These are phyloP conservation scores for Heterotis niloticus DNA, from an alignment of 2,113 vertebrate species.

Conservation along the genomic window DNA sequence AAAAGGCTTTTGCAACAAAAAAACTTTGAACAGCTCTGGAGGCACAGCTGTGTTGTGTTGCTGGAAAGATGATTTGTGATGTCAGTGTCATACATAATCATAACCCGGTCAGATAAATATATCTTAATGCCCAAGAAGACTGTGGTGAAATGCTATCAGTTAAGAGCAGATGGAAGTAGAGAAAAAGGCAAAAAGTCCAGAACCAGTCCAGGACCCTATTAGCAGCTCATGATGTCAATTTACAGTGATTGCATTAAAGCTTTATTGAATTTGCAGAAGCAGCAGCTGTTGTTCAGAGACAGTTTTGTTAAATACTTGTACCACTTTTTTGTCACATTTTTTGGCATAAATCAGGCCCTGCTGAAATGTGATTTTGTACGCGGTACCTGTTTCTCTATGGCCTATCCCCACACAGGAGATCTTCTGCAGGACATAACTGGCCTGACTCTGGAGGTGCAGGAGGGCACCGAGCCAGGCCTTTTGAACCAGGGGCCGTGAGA, in stretches of 20 bases:
- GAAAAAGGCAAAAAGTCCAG: background rate
- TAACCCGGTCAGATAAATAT: no score
- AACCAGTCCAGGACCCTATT: background rate
- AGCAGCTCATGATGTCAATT: background rate
- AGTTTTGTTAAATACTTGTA: no score
- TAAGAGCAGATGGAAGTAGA: background rate
- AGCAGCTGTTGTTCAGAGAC: background rate
- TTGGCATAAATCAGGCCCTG: no score
- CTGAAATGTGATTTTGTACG: no score
- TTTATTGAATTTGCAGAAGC: background rate
- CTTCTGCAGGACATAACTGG: conserved; percentile 53
- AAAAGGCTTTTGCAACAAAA: no score
- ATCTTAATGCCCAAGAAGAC: background rate
- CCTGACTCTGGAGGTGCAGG: conserved; percentile 36
- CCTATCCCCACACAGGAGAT: conserved; percentile 29
- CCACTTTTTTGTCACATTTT: no score
- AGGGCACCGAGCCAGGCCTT: conserved; percentile 15
- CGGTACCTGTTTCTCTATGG: background rate
- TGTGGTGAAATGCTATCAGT: background rate
- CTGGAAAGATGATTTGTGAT: no score
- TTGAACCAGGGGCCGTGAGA: conserved; percentile 39
- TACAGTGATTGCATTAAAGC: conserved; percentile 12
- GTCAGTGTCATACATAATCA: no score
- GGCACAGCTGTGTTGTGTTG: background rate
- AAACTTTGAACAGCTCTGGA: no score